These are phyloP conservation scores for Hippasteria phrygiana DNA, from an alignment of 53 echinoderm and acorn worm genomes.

Conservation along the genomic window DNA sequence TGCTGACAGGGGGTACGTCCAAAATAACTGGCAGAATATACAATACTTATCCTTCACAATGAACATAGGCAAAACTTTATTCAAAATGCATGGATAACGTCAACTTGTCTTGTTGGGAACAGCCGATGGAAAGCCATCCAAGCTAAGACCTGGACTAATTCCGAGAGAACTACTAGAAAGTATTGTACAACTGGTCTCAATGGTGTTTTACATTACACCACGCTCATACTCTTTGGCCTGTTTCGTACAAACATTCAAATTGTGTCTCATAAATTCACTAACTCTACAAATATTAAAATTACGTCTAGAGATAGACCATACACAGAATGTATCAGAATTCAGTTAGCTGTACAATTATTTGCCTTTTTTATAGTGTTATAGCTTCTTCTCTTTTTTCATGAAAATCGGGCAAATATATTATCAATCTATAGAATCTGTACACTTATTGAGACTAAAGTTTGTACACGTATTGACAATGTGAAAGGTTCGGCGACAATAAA, in stretches of 20 bases:
- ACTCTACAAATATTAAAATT: constrained; percentile 19
- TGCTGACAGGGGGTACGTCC: not conserved
- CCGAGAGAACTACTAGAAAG: constrained; percentile 39
- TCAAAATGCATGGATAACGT: constrained; percentile 53
- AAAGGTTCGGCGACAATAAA: constrained; percentile 4
- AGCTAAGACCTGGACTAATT: constrained; percentile 37
- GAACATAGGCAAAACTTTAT: constrained; percentile 55
- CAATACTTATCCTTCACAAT: constrained; percentile 50
- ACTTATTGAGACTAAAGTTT: constrained; percentile 17
- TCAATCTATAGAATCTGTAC: constrained; percentile 48
- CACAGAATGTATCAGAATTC: constrained; percentile 59
- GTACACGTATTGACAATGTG: constrained; percentile 50
- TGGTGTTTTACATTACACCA: constrained; percentile 12
- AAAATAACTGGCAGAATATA: not conserved
- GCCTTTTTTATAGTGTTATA: constrained; percentile 47
- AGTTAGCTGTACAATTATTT: constrained; percentile 53
- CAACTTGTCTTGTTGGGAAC: constrained; percentile 33
- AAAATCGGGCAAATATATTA: constrained; percentile 60
- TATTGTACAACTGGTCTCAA: constrained; percentile 46
- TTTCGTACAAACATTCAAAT: constrained; percentile 7
- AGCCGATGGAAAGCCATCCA: not conserved
- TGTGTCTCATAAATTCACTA: constrained; percentile 12
- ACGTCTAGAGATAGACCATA: constrained; percentile 45
- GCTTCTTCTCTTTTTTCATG: constrained; percentile 45
- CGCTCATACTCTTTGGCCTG: constrained; percentile 47